These are phyloP conservation scores for Siniperca obscura DNA, from an alignment of 2,797 vertebrate genomes.

Conservation along the genomic window DNA sequence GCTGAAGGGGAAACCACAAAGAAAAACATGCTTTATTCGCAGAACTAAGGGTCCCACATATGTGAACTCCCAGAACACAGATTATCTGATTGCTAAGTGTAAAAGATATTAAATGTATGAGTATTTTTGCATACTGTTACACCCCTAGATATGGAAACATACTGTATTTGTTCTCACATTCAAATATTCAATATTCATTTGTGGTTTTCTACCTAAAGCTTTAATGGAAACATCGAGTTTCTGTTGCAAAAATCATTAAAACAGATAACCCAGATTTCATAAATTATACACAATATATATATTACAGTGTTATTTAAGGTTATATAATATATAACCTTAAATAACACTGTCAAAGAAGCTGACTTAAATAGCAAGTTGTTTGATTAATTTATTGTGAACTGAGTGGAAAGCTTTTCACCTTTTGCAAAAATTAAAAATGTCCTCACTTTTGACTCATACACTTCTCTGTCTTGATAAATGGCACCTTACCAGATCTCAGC, in stretches of 20 bases:
- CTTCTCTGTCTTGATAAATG: conserved; percentile 9
- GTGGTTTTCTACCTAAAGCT: background rate
- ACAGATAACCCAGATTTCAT: too few relatives aligned
- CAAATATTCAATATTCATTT: conserved; percentile 1
- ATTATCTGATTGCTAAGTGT: conserved; percentile 34
- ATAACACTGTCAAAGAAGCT: background rate
- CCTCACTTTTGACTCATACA: conserved; percentile 5
- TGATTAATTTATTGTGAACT: background rate
- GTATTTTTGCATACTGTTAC: background rate
- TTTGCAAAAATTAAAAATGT: background rate
- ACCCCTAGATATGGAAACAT: background rate
- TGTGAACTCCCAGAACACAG: conserved; percentile 27
- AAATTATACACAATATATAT: too few relatives aligned
- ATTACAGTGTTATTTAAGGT: too few relatives aligned
- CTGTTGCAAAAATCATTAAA: background rate
- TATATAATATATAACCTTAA: background rate
- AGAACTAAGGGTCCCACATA: conserved; percentile 46
- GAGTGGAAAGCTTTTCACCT: background rate
- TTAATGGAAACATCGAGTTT: background rate
- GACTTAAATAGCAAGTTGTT: background rate
- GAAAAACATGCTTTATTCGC: conserved; percentile 71
- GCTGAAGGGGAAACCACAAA: conserved; percentile 71
- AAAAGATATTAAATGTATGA: conserved; percentile 6
- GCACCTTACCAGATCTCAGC: background rate
- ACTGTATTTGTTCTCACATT: conserved; percentile 1